These are phyloP conservation scores for Sebastes baramenuke DNA, from an alignment of 2,797 vertebrate genomes.

Conservation along the genomic window DNA sequence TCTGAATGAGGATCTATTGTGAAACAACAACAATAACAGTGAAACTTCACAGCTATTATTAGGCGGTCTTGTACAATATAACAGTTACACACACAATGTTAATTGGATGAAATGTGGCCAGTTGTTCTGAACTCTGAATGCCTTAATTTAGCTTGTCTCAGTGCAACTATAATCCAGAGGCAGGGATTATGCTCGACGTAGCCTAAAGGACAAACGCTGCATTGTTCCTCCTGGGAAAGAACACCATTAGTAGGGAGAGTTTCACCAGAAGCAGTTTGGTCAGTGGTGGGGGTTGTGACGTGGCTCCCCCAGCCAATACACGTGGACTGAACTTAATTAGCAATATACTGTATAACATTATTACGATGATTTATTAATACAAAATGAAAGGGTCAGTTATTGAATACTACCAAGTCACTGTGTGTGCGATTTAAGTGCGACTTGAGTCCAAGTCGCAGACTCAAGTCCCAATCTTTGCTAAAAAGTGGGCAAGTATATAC, in stretches of 20 bases:
- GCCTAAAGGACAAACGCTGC: conserved; percentile 53
- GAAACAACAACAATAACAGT: neutral
- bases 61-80: conserved; percentile 9
- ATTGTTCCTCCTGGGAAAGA: conserved; percentile 71
- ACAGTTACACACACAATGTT: conserved; percentile 10
- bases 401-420: neutral
- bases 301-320: neutral
- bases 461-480: too few relatives aligned
- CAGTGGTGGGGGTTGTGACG: conserved; percentile 3
- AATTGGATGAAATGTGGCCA: conserved; percentile 30
- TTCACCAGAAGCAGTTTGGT: conserved; percentile 31
- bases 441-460: too few relatives aligned
- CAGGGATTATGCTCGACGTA: conserved; percentile 59
- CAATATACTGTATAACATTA: neutral
- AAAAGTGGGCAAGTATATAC: too few relatives aligned
- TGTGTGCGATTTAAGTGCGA: too few relatives aligned
- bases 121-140: conserved; percentile 40
- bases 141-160: conserved; percentile 51
- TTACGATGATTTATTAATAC: neutral
- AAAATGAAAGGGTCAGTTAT: neutral
- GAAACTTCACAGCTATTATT: conserved; percentile 9
- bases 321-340: neutral
- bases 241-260: conserved; percentile 34
- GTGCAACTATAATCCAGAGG: conserved; percentile 67
- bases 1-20: neutral